A percentile compares a stretch with the other conserved stretches of the same genome.
These are phyloP conservation scores for Ectropis crepuscularia DNA, from an alignment of 2,888 invertebrate genomes.

Conservation along the genomic window DNA sequence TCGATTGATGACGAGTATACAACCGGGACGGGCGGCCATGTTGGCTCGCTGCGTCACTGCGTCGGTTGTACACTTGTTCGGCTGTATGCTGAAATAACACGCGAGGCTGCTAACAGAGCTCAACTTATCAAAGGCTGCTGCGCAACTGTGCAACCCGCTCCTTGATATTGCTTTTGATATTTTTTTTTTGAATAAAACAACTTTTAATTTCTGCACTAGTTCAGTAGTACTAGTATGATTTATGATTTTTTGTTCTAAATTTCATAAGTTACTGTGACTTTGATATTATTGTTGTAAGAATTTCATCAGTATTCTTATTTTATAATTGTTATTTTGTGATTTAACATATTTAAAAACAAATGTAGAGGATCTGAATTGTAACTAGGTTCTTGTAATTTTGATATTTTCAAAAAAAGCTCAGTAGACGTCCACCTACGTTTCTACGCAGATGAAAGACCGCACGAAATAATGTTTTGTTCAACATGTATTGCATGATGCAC, in stretches of 20 bases:
- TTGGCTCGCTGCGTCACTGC: slow-evolving; percentile 47
- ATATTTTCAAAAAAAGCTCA: background rate
- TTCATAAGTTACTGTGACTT: background rate
- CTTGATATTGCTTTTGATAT: slow-evolving; percentile 2
- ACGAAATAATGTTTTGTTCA: too few relatives aligned
- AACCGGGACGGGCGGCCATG: slow-evolving; percentile 56
- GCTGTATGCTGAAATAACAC: slow-evolving; percentile 42
- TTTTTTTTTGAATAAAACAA: background rate
- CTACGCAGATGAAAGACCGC: too few relatives aligned
- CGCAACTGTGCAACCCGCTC: background rate
- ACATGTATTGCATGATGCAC: too few relatives aligned
- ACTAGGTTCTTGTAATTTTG: slow-evolving; percentile 4
- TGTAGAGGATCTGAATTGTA: background rate
- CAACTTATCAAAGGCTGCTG: slow-evolving; percentile 35
- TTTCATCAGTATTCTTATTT: slow-evolving; percentile 59
- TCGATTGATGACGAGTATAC: slow-evolving; percentile 71
- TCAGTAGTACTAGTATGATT: background rate
- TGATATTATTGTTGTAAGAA: slow-evolving; percentile 10
- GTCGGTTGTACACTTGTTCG: slow-evolving; percentile 60
- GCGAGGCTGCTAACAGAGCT: slow-evolving; percentile 46
- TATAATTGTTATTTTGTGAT: slow-evolving; percentile 6
- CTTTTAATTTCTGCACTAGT: slow-evolving; percentile 1
- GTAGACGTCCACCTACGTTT: too few relatives aligned
- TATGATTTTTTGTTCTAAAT: background rate
- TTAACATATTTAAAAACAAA: background rate